Evolutionary conservation across 1,140 invertebrate species (phyloP), one percentile per base, ranked within the genome.

Genomic region (Drosophila ogumai): DNA sequence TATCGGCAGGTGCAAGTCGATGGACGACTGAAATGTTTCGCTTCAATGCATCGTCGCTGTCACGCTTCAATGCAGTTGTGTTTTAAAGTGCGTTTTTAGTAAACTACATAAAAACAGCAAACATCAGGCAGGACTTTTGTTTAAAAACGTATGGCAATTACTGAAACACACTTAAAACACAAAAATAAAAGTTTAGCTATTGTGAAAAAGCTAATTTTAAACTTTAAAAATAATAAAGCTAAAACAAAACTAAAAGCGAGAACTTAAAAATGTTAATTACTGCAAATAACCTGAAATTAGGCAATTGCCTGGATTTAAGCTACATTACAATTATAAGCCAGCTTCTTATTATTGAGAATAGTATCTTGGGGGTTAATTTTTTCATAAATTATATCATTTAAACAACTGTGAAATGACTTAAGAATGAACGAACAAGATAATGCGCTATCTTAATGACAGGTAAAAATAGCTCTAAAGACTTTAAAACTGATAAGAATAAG

Each of bases 1-100:
- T 85, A 77, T 81, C 56, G 74, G 8, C 77, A 84, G 81, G 52
- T 82, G 81, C 67, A 50, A 61, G 49, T 43, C 38, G 61, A 50
- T 40, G 55, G 46, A 59, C 41, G 56, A 15, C 54, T n/a, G 40
- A 60, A 63, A 22, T 63, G 56, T 17, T 72, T 68, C 63, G 68
- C 64, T 47, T 47, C 50, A 72, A 72, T 72, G 63, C 67, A 67
- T 9, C 34, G 41, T 8, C 64, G 10, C 32, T 19, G 64, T 72
- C 52, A 57, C 65, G 73, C 69, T 43, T 64, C 52, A 75, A 74
- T 75, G 71, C 69, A 74, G 40, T 74, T 73, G 40, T 72, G 25
- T 50, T 74, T 74, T 46, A 46, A 47, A 61, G 46, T 52, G 47
- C 36, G 69, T 73, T 73, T 74, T 44, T 13, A 22, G 36, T 43